Base-by-base conservation (phyloP, 2,888 invertebrate genomes). In the Nephrotoma appendiculata region DNA sequence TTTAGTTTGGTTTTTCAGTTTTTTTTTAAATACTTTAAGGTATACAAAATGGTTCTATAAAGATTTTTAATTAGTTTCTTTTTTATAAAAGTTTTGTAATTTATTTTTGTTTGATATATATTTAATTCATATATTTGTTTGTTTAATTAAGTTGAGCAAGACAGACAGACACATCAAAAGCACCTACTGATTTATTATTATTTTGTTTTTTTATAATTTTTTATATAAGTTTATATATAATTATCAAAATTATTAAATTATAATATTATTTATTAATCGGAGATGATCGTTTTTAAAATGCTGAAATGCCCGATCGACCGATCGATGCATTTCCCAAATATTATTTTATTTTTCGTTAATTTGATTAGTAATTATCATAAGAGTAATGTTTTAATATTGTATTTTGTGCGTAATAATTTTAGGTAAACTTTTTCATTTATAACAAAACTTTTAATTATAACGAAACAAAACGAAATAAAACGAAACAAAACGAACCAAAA, bases 121-220 rank as follows among this genome's bases (percentile, higher is more conserved):
- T n/a, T 83, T 83, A 83, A 11, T 84, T 42, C 43, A 15, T 42
- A 84, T 84, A 42, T 84, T 84, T 41, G 9, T 83, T 84, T 84
- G 41, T 84, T 41, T 84, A 42, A 42, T 42, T 84, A 84, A 84
- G 84, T 84, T 84, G 84, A 84, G 84, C 84, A 84, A 84, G 84
- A 84, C 84, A 84, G 84, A 84, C 84, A 84, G 84, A 84, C 84
- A 84, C 84, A 84, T 84, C 84, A 84, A 84, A 84, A 84, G 84
- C 84, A 84, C 84, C 84, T 84, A 84, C 84, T 42, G 84, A 84
- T 84, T 84, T 84, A 84, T 84, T n/a, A 84, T 84, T 84, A 84
- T 84, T 42, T 84, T 84, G 19, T 15, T 84, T 42, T 41, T n/a
- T 41, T 41, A 19, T 19, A 19, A 19, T 42, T 84, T 42, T 41